These are phyloP conservation scores for Amphimedon queenslandica DNA, from an alignment of 37 sponge, comb jelly and placozoan species.

Conservation along the genomic window DNA sequence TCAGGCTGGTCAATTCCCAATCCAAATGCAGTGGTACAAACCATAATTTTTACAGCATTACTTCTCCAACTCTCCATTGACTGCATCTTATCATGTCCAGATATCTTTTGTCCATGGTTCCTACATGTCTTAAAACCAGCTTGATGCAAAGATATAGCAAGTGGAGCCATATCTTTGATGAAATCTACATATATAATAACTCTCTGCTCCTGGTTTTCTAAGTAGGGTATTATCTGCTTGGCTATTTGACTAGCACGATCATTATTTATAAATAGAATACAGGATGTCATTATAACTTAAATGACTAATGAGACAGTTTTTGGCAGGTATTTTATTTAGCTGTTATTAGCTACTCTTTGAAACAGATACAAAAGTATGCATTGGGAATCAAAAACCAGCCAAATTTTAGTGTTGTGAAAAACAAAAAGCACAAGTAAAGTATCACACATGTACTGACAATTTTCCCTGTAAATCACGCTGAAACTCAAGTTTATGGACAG, in stretches of 20 bases:
- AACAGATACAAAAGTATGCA: too few species aligned
- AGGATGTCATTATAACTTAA: too few species aligned
- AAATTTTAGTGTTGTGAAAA: too few species aligned
- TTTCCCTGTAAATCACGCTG: too few species aligned
- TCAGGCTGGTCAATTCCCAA: slow-evolving; percentile 32
- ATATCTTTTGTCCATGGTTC: slow-evolving; percentile 35
- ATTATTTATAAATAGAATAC: background rate
- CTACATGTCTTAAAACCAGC: slow-evolving; percentile 1
- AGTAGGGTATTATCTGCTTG: background rate
- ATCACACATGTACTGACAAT: too few species aligned
- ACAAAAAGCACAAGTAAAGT: too few species aligned
- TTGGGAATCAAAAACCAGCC: too few species aligned
- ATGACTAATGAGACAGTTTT: too few species aligned
- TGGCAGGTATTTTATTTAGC: too few species aligned
- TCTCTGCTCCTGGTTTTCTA: background rate
- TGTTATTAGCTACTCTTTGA: too few species aligned
- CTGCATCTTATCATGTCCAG: slow-evolving; percentile 21
- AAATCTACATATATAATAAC: slow-evolving; percentile 29
- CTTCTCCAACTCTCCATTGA: slow-evolving; percentile 22
- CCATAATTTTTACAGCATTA: slow-evolving; percentile 6
- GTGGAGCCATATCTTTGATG: slow-evolving; percentile 23
- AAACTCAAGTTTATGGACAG: too few species aligned
- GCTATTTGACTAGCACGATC: background rate
- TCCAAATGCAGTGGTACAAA: slow-evolving; percentile 40
- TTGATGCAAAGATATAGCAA: slow-evolving; percentile 21